phyloP scores from a whole-genome alignment of 2,888 invertebrate genomes.

The Meiosimyza platycephala region DNA sequence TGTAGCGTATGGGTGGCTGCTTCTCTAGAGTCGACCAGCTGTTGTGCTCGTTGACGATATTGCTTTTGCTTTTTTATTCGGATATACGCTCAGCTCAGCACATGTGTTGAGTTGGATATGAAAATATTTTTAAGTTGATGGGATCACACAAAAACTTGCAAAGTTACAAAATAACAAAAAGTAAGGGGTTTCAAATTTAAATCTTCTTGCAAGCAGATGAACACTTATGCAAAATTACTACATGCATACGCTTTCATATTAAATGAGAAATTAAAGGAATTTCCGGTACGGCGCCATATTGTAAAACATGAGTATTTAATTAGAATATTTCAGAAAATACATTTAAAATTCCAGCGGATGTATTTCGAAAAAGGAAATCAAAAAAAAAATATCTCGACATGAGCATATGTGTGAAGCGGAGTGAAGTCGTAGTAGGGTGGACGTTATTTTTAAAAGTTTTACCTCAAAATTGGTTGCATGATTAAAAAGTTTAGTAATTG shows the following conservation, averaged over 20 bases:
- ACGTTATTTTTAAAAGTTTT: not conserved
- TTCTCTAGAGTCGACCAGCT: too few relatives aligned
- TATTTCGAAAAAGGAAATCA: not conserved
- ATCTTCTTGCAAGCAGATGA: not conserved
- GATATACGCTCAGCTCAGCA: not conserved
- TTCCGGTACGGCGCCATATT: constrained; percentile 61
- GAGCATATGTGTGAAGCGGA: not conserved
- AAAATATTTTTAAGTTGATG: too few relatives aligned
- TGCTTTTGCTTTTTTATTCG: too few relatives aligned
- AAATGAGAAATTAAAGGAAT: constrained; percentile 60
- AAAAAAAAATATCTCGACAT: not conserved
- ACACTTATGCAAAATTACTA: not conserved
- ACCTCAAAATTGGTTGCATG: too few relatives aligned
- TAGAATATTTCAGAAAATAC: constrained; percentile 54
- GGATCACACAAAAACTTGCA: constrained; percentile 2
- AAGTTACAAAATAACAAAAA: constrained; percentile 15
- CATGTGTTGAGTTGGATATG: constrained; percentile 16
- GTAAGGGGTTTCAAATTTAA: constrained; percentile 17
- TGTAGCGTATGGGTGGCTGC: too few relatives aligned
- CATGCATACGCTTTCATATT: constrained; percentile 44
- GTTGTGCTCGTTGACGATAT: too few relatives aligned
- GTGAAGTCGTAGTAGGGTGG: not conserved
- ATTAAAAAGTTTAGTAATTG: too few relatives aligned
- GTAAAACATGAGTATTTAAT: constrained; percentile 62
- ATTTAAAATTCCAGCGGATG: constrained; percentile 21